Percentiles rank a stretch among this genome's conserved stretches.
These are phyloP conservation scores for Erythrolamprus reginae DNA, from an alignment of 2,113 vertebrate species.

Conservation along the genomic window DNA sequence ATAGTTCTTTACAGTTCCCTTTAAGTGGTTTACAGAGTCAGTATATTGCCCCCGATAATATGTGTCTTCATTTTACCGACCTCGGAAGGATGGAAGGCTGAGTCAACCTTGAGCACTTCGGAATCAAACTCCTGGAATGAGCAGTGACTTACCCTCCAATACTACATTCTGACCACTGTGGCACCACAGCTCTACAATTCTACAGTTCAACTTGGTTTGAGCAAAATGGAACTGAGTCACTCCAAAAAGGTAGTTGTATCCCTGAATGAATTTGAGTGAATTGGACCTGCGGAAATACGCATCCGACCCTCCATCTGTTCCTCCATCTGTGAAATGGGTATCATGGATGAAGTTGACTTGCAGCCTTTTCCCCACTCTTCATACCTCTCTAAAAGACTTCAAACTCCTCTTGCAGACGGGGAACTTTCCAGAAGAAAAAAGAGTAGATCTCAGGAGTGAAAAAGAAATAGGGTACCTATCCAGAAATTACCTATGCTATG, in stretches of 20 bases:
- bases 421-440: background rate
- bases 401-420: no score
- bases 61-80: no score
- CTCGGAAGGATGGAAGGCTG: no score
- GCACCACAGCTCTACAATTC: no score
- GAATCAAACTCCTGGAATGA: no score
- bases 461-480: background rate
- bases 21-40: no score
- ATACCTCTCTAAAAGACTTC: background rate
- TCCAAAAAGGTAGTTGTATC: background rate
- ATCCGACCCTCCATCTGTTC: background rate
- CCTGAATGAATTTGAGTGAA: background rate
- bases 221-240: background rate
- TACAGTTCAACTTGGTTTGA: background rate
- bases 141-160: no score
- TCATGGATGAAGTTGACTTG: background rate
- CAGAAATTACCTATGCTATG: background rate
- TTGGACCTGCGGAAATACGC: background rate
- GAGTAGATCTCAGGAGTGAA: background rate
- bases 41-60: no score
- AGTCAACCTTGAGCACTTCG: no score
- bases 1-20: no score
- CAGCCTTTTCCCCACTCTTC: background rate
- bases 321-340: background rate
- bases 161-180: no score